Conservation (phyloP, 2,113 vertebrate species). For the Tenrec ecaudatus region DNA sequence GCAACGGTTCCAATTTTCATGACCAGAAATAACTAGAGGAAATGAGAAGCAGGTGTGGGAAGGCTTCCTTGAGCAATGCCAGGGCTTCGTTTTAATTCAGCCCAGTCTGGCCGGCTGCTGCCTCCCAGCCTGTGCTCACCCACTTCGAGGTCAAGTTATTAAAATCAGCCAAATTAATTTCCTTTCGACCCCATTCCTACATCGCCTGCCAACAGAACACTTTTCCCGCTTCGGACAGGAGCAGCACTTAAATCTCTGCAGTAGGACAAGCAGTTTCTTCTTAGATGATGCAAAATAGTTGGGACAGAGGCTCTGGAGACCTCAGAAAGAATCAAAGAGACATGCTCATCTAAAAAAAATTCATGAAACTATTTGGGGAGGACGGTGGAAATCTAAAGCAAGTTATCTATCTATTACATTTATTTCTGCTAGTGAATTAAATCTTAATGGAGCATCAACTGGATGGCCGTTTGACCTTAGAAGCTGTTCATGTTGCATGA, state of each 20-base stretch:
- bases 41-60: conserved; percentile 89
- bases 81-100: conserved; percentile 83
- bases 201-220: conserved; percentile 66
- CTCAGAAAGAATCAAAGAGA: conserved; percentile 77
- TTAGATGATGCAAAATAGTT: conserved; percentile 60
- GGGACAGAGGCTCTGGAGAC: conserved; percentile 30
- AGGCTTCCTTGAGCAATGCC: conserved; percentile 86
- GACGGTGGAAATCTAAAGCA: conserved; percentile 61
- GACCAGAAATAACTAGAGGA: conserved; percentile 89
- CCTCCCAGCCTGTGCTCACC: conserved; percentile 69
- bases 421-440: background rate
- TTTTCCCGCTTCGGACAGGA: conserved; percentile 74
- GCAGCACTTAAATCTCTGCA: conserved; percentile 33
- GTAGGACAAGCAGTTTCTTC: conserved; percentile 66
- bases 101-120: conserved; percentile 69
- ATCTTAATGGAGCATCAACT: background rate
- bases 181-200: conserved; percentile 68
- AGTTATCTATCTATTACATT: conserved; percentile 3
- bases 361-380: conserved; percentile 60
- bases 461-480: background rate
- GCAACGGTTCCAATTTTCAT: conserved; percentile 85
- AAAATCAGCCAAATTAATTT: conserved; percentile 77
- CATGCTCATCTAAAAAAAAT: conserved; percentile 28
- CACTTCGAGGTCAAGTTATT: conserved; percentile 78
- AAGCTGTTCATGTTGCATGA: background rate